A percentile compares a stretch with the other conserved stretches of the same genome.
Evolutionary conservation across 2,888 invertebrate species (phyloP).

Genomic region (Lamellibrachia satsuma): DNA sequence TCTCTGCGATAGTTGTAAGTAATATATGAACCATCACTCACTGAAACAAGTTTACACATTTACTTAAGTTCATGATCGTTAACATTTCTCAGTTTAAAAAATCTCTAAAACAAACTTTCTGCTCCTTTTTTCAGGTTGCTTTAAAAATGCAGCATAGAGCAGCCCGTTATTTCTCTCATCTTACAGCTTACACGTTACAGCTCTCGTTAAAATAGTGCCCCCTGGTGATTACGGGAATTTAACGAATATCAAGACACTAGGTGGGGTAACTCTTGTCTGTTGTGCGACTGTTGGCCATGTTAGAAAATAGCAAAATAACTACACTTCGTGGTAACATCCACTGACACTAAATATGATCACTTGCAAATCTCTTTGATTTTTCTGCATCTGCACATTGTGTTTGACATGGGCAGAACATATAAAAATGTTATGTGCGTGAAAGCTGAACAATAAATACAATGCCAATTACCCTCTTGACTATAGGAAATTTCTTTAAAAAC

Average conservation of each 20-base stretch:
- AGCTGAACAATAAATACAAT: not conserved
- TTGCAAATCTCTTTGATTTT: not conserved
- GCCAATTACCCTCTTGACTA: not conserved
- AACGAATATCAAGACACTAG: conserved; percentile 6
- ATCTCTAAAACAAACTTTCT: not conserved
- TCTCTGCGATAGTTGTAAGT: not conserved
- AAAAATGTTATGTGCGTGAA: not conserved
- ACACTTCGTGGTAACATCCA: not conserved
- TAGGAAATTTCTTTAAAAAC: not conserved
- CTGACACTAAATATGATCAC: not conserved
- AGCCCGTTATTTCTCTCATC: not conserved
- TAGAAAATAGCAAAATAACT: not conserved
- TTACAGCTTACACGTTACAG: not conserved
- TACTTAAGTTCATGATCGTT: not conserved
- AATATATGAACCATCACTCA: not conserved
- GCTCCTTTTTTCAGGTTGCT: not conserved
- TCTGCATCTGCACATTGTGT: not conserved
- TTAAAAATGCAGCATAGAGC: not conserved
- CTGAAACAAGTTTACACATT: not conserved
- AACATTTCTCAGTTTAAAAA: not conserved
- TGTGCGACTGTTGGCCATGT: not conserved
- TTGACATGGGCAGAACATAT: not conserved
- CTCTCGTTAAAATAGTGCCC: not conserved
- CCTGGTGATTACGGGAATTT: not conserved
- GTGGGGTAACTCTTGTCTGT: not conserved